Conservation (phyloP, 2,113 vertebrate species). For the Bostrychus sinensis region DNA sequence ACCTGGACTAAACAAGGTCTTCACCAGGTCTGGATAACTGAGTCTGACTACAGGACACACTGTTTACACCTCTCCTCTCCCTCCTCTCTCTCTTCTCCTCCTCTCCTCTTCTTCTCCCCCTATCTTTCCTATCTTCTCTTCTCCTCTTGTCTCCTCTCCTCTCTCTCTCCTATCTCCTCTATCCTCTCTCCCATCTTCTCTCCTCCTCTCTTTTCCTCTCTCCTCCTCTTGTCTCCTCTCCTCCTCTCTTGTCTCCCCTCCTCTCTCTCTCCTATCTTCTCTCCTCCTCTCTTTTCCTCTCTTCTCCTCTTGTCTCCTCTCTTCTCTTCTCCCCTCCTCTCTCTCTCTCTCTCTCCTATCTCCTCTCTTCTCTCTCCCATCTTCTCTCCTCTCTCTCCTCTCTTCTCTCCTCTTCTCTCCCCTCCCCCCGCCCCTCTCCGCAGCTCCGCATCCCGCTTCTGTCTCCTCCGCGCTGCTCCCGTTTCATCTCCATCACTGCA, state of each 20-base stretch:
- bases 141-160: conserved; percentile 26
- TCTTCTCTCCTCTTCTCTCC: conserved; percentile 63
- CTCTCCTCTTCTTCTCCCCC: conserved; percentile 12
- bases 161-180: not conserved
- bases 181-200: not conserved
- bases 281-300: not conserved
- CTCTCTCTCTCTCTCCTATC: conserved; percentile 48
- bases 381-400: conserved; percentile 25
- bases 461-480: not conserved
- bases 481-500: conserved; percentile 3
- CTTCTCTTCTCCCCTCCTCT: conserved; percentile 15
- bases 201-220: not conserved
- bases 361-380: conserved; percentile 46
- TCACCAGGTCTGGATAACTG: too few relatives aligned
- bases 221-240: not conserved
- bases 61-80: not conserved
- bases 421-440: conserved; percentile 44
- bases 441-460: too few relatives aligned
- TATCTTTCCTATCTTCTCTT: not conserved
- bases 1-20: too few relatives aligned
- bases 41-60: too few relatives aligned
- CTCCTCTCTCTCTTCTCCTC: not conserved
- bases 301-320: not conserved
- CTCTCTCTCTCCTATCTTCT: not conserved
- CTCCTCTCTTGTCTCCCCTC: too few relatives aligned